These are phyloP conservation scores for Peribatodes rhomboidaria DNA, from an alignment of 2,888 invertebrate genomes.

Conservation along the genomic window DNA sequence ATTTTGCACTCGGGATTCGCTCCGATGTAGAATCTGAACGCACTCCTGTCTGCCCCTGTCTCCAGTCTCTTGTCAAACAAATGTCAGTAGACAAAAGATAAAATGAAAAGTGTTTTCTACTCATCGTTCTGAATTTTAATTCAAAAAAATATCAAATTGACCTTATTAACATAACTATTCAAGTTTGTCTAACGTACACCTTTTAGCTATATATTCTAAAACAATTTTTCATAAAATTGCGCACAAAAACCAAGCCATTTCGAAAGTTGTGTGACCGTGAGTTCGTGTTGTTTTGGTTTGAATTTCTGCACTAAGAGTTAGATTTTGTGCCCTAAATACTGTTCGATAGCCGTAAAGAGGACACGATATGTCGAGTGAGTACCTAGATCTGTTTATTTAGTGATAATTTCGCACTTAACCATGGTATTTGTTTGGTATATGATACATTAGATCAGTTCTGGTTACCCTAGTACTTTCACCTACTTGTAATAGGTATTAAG, in stretches of 20 bases:
- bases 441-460: background rate
- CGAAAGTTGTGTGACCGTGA: constrained; percentile 31
- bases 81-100: background rate
- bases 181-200: background rate
- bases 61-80: background rate
- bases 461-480: constrained; percentile 21
- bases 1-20: too few species aligned
- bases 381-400: constrained; percentile 16
- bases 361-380: constrained; percentile 52
- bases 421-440: background rate
- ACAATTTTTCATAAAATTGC: background rate
- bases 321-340: constrained; percentile 66
- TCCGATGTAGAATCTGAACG: too few species aligned
- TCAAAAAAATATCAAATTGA: constrained; percentile 2
- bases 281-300: constrained; percentile 50
- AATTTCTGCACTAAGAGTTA: constrained; percentile 50
- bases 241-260: background rate
- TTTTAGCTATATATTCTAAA: background rate
- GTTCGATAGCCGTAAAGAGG: constrained; percentile 64
- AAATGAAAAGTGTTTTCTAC: background rate
- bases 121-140: background rate
- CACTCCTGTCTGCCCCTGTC: too few species aligned
- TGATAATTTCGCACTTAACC: constrained; percentile 2
- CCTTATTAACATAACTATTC: background rate
- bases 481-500: constrained; percentile 4